Percentiles rank a stretch among this genome's conserved stretches.
These are phyloP conservation scores for Torymus aiolomorphi DNA, from an alignment of 2,888 invertebrate genomes.

Conservation along the genomic window DNA sequence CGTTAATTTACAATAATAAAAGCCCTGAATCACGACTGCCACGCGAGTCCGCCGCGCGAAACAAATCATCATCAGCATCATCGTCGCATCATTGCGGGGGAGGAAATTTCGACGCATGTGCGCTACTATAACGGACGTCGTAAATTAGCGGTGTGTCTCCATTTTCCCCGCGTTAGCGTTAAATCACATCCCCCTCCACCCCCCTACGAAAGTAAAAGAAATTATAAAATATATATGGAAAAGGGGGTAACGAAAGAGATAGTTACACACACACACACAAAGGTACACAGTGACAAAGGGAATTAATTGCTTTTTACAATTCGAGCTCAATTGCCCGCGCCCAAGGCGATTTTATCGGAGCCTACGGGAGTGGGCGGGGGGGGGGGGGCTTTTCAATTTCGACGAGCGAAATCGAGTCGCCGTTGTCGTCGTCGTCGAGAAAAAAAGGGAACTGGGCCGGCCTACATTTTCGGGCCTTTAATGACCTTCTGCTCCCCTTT, in stretches of 20 bases:
- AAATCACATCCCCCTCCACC: background rate
- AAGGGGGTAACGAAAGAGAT: background rate
- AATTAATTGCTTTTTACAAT: slow-evolving; percentile 52
- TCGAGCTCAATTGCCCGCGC: background rate
- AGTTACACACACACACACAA: background rate
- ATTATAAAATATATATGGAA: slow-evolving; percentile 10
- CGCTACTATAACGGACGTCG: too few species aligned
- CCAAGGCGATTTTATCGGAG: slow-evolving; percentile 37
- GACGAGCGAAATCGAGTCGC: slow-evolving; percentile 41
- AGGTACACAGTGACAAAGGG: slow-evolving; percentile 11
- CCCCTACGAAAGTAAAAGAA: background rate
- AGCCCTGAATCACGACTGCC: too few species aligned
- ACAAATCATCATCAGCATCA: too few species aligned
- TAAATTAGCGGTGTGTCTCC: too few species aligned
- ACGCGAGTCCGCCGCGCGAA: too few species aligned
- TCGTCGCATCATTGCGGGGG: too few species aligned
- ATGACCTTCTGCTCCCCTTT: slow-evolving; percentile 27
- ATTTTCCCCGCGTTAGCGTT: too few species aligned
- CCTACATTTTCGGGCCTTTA: slow-evolving; percentile 34
- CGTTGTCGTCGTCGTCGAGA: background rate
- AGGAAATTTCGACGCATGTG: too few species aligned
- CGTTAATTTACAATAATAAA: too few species aligned
- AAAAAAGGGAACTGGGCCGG: slow-evolving; percentile 32
- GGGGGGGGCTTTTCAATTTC: slow-evolving; percentile 45
- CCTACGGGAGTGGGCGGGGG: background rate